Base-by-base conservation (phyloP, 1,140 invertebrate species). In the Gryllus bimaculatus region DNA sequence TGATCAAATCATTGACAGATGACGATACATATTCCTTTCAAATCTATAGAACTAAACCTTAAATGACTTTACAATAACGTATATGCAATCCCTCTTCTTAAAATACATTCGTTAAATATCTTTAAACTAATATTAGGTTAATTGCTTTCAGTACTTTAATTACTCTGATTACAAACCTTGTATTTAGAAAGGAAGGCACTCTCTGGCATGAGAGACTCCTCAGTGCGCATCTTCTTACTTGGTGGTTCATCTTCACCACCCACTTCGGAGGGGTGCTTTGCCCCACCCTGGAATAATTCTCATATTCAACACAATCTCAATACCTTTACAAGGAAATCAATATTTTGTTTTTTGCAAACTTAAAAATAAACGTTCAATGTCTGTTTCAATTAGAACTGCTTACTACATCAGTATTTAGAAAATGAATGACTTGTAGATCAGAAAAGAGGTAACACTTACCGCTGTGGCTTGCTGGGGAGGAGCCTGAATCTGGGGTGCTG, bases 191-290 rank as follows among this genome's bases (percentile, higher is more conserved):
- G 85, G 88, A 96, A 98, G 26, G 92, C 89, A 80, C 90, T 88
- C 87, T 99, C 98, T 0, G 96, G 93, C 81, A 98, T 92, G 0
- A 99, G 88, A 48, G 93, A 92, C 83, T 99, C 97, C 87, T 99
- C 98, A 0, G 95, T 96, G 78, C 96, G 92, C 54, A 93, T 85
- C 85, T 96, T 94, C 86, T 99, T 99, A 20, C 91, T 87, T 0
- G 93, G 90, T 4, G 97, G 95, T 84, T 96, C 96, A 78, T 97
- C 96, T 48, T 94, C 83, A 0, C 79, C 81, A 39, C 49, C 74
- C 74, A 78, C 73, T n/a, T 85, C 87, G 20, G 85, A 81, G 8
- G 87, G 85, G 82, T 89, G 87, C 81, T 90, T 90, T 80, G 89
- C 86, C n/a, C 76, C 77, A 73, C 79, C 80, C 81, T 82, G 47